Base-by-base conservation (phyloP, 2,888 invertebrate genomes). In the Chymomyza caudatula region DNA sequence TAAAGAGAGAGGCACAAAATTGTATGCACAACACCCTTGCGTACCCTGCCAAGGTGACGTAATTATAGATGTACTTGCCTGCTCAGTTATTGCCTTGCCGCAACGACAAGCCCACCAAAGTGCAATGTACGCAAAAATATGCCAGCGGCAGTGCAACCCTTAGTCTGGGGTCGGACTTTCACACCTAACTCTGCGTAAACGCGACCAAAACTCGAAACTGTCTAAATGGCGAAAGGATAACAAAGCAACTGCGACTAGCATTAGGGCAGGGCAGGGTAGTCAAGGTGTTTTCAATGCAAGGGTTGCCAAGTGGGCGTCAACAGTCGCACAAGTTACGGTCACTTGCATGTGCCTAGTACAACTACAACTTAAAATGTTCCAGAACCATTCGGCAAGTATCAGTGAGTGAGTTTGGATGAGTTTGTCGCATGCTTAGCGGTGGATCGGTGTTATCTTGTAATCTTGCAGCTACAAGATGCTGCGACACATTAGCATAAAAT, bases 401-500 rank as follows among this genome's bases (percentile, higher is more conserved):
- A n/a, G n/a, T n/a, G n/a, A n/a, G n/a, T n/a, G n/a, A n/a, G n/a
- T n/a, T n/a, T n/a, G n/a, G n/a, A n/a, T n/a, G n/a, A n/a, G n/a
- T n/a, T n/a, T n/a, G n/a, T n/a, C n/a, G n/a, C n/a, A n/a, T n/a
- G 52, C 67, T 49, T 13, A n/a, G n/a, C 11, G 2, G 43, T 49
- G 51, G 25, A 55, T 44, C 51, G 4, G 29, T 49, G 49, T 56
- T 82, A 80, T 80, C 80, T 69, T 65, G 55, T 57, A 66, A 85
- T 80, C 85, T 77, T 65, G 77, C 63, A 71, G 66, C 65, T 65
- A 58, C 63, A 81, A 85, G 83, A 85, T 79, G 69, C 71, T 82
- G 86, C 86, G 81, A 77, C 83, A 78, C 84, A 87, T 86, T 86
- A 85, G 83, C 86, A 86, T 86, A 86, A 86, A 86, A 87, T 86